A percentile compares a stretch with the other conserved stretches of the same genome.
These are phyloP conservation scores for Diarsia mendica DNA, from an alignment of 2,888 invertebrate genomes.

Conservation along the genomic window DNA sequence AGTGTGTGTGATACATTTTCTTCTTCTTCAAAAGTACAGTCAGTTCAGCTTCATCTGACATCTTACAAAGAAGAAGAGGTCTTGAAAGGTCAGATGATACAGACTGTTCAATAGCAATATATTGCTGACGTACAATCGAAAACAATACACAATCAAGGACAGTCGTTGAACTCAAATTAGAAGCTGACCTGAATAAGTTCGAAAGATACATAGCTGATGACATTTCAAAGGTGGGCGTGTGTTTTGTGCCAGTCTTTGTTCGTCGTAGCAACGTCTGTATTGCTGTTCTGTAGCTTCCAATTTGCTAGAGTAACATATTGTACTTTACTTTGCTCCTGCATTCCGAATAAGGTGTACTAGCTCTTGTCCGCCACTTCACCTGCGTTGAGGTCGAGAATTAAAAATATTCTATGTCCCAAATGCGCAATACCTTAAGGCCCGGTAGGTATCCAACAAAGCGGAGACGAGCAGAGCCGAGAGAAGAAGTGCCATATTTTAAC, in stretches of 20 bases:
- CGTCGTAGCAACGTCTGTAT: neutral
- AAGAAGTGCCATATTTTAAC: too few species aligned
- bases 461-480: too few species aligned
- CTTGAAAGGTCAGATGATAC: neutral
- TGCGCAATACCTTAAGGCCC: too few species aligned
- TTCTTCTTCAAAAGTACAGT: neutral
- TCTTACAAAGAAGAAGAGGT: neutral
- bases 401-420: too few species aligned
- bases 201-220: slow-evolving; percentile 5
- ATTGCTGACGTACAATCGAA: neutral
- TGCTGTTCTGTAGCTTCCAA: slow-evolving; percentile 13
- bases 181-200: neutral
- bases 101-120: neutral
- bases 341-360: neutral
- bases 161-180: neutral
- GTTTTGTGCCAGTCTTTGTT: neutral
- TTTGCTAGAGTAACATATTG: slow-evolving; percentile 24
- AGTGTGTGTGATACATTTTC: neutral
- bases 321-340: neutral
- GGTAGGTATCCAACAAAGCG: too few species aligned
- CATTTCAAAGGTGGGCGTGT: neutral
- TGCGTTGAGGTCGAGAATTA: neutral
- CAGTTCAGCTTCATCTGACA: neutral
- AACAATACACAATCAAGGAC: neutral
- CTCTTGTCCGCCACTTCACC: too few species aligned